phyloP scores from a whole-genome alignment of 2,113 vertebrate genomes.

The Genyomyrus donnyi region DNA sequence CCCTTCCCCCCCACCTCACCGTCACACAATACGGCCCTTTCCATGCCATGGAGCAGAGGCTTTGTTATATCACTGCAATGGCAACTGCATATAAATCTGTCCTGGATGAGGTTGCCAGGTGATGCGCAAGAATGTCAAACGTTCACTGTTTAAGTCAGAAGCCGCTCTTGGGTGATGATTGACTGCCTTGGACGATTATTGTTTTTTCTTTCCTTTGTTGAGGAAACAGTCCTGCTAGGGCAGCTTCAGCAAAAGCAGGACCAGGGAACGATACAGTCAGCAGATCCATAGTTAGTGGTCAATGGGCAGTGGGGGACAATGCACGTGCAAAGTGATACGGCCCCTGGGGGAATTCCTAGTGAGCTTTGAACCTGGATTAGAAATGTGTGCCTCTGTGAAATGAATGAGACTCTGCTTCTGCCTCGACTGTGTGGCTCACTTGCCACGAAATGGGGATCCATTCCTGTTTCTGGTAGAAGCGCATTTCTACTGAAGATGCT shows the following conservation, averaged over 20 bases:
- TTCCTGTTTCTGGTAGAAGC: not conserved
- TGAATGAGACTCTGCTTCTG: not conserved
- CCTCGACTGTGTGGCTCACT: not conserved
- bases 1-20: not conserved
- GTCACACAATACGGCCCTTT: not conserved
- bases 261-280: slow-evolving; percentile 29
- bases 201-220: slow-evolving; percentile 15
- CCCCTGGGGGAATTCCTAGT: not conserved
- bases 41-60: not conserved
- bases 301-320: slow-evolving; percentile 8
- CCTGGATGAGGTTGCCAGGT: not conserved
- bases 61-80: not conserved
- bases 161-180: not conserved
- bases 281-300: slow-evolving; percentile 21
- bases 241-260: not conserved
- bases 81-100: not conserved
- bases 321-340: not conserved
- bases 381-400: not conserved
- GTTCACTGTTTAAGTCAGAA: not conserved
- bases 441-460: not conserved
- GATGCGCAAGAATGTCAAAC: not conserved
- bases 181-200: not conserved
- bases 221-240: slow-evolving; percentile 23
- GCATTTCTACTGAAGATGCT: not conserved
- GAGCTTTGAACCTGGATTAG: not conserved